Base-by-base conservation (phyloP, 2,113 vertebrate species). In the Cathartes aura region DNA sequence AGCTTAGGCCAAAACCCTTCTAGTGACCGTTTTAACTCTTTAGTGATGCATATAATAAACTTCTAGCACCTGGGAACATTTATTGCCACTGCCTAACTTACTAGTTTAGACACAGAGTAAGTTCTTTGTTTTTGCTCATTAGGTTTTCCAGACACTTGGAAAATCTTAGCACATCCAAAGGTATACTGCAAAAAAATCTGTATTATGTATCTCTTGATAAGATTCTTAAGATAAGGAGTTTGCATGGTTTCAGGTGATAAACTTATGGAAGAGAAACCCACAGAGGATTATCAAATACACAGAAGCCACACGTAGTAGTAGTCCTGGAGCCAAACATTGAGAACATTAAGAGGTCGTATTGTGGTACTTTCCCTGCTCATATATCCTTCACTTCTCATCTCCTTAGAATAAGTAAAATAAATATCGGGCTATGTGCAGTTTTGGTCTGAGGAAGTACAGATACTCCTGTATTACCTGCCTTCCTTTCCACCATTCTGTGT, bases 161-260 rank as follows among this genome's bases (percentile, higher is more conserved):
- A 82, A 85, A 74, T 52, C 18, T 78, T 78, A 60, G 11, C 23
- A 84, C 3, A 78, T 38, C 7, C 34, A 40, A 64, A 56, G 0
- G 4, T 18, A 30, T 22, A 17, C 17, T 21, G 6, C 11, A 68
- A 68, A 70, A 76, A 40, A 9, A 4, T 0, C 4, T 4, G 2
- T 40, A 53, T 58, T 50, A 45, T 2, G 0, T 17, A 48, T 56
- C 2, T 50, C 17, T 55, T 45, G 19, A 34, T 2, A 59, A 11
- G 4, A 80, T 80, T 84, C 23, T 76, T 43, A 79, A 72, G 27
- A 27, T 50, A 38, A 34, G 13, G 14, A 63, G 4, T 59, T 50
- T 59, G 3, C 3, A 29, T 47, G 26, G 7, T 82, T 82, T 86
- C 43, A 83, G 13, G 12, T 38, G 2, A 47, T 52, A 59, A 59